Evolutionary conservation across 2,888 invertebrate genomes (phyloP), one percentile per base, ranked within the genome.

Genomic region (Caenorhabditis sp.): DNA sequence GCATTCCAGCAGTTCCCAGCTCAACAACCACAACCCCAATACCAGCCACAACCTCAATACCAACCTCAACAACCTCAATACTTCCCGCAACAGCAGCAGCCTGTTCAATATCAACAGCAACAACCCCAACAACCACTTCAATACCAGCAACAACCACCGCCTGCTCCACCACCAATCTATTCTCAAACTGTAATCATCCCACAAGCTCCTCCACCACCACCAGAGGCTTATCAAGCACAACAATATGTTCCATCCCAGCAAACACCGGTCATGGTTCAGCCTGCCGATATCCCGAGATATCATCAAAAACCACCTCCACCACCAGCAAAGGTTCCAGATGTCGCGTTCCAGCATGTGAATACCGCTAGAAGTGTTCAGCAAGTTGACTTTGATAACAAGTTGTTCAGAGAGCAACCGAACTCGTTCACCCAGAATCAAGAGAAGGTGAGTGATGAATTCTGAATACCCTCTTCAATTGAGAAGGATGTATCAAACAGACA

Each of bases 381-480:
- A 28, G 73, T 80, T 24, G 79, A 83, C n/a, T 44, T 80, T 0
- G 80, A 83, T 7, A 83, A 80, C 64, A 80, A 75, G 28, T 31
- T 83, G 74, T 80, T 83, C 75, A 47, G 83, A n/a, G 83, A 83
- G 72, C 83, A 83, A 64, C 83, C 79, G 22, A 75, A 70, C 31
- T 31, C 75, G 0, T 75, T 80, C 38, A 35, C 63, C 6, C 83
- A 83, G 26, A 75, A 75, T 31, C 83, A 83, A 47, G 83, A 83
- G 26, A 83, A 83, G 72, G 83, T 83, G 19, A 64, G 77, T 66
- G 28, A 35, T 38, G 1, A 26, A n/a, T 35, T 35, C 31, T 35
- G 31, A 35, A 35, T 35, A 35, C 8, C 8, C 5, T 35, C 5
- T 35, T 4, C 31, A 35, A n/a, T n/a, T n/a, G n/a, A n/a, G n/a